Evolutionary conservation across 2,113 vertebrate genomes (phyloP), one percentile per base, ranked within the genome.

Genomic region (Anoplopoma fimbria): DNA sequence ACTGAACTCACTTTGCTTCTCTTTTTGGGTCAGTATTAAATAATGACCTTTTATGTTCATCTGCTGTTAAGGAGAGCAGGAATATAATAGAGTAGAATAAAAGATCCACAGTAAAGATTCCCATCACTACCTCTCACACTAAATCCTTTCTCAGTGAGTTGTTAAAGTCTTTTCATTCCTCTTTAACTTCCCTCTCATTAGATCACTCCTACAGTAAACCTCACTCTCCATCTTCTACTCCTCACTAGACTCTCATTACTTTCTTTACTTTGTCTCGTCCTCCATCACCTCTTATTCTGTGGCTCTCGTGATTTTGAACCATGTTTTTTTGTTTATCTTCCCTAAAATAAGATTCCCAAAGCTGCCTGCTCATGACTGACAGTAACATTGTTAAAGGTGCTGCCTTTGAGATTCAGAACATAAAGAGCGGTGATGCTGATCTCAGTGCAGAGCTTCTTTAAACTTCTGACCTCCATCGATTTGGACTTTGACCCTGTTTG

Each of bases 361-460:
- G 17, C 71, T 60, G 38, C 23, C 68, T 57, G 57, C 31, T 0
- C 38, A 80, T 77, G 72, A 71, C 53, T 42, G 45, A 83, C 29
- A 36, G 83, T 69, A 47, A 9, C 4, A 38, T 9, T 5, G 36
- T 38, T 38, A 34, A 34, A 34, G 34, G 34, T 6, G 34, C 34
- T 34, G 9, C 8, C 15, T 47, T 47, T 19, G 45, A 47, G 6
- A 6, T 45, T 2, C 1, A 15, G 15, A 47, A 15, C 45, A 17
- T 47, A 6, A 19, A 19, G 45, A 60, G 70, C 27, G 4, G 0
- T 31, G 65, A 71, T 31, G 40, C 2, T 65, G 58, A 13, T 47
- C 73, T 77, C 51, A 25, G 53, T 65, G 62, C 51, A 74, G 63
- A 49, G 63, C 55, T 21, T 23, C 82, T 88, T 51, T 65, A 53